Evolutionary conservation across 2,113 vertebrate species (phyloP).

Genomic region (Solea senegalensis): DNA sequence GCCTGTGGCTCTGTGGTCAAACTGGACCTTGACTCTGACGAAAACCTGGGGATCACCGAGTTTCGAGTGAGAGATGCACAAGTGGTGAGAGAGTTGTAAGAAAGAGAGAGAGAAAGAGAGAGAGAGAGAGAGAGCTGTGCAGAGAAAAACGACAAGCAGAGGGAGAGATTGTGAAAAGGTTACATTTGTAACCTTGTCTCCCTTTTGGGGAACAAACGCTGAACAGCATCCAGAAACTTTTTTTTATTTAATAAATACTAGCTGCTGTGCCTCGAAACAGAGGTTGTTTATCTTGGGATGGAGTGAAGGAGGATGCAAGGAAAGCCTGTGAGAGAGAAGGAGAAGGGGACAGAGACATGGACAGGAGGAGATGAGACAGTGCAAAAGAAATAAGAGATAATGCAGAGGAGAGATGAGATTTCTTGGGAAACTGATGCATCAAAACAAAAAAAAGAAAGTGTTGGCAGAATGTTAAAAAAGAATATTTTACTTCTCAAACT

Average conservation of each 20-base stretch:
- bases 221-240: conserved; percentile 72
- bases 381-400: conserved; percentile 33
- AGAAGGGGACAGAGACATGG: conserved; percentile 36
- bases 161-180: conserved; percentile 67
- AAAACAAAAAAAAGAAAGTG: not conserved
- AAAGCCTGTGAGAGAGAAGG: conserved; percentile 46
- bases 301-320: conserved; percentile 53
- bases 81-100: conserved; percentile 58
- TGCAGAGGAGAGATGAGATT: conserved; percentile 31
- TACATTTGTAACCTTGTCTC: conserved; percentile 76
- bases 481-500: conserved; percentile 26
- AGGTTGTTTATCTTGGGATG: conserved; percentile 76
- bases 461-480: conserved; percentile 10
- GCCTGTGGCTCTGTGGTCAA: conserved; percentile 8
- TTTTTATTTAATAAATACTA: conserved; percentile 77
- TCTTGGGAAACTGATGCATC: conserved; percentile 39
- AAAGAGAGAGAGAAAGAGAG: conserved; percentile 48
- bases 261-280: conserved; percentile 72
- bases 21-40: not conserved
- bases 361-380: conserved; percentile 48
- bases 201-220: conserved; percentile 63
- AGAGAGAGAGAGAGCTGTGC: not conserved
- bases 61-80: conserved; percentile 24
- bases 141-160: conserved; percentile 66
- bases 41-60: conserved; percentile 14